Conservation (phyloP, 2,113 vertebrate genomes). For the Egretta garzetta region DNA sequence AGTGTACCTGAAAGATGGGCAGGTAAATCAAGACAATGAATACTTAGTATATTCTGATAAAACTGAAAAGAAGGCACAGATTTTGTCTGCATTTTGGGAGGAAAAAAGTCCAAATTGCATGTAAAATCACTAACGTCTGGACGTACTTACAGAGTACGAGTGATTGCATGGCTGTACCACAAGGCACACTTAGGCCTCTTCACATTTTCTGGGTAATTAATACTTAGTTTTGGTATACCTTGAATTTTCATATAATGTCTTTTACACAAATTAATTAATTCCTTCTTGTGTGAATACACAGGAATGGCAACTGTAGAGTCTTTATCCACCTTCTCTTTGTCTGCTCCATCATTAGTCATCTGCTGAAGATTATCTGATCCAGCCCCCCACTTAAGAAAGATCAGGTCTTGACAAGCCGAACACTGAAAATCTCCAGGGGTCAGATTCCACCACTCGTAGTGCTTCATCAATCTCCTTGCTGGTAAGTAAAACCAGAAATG, state of each 20-base stretch:
- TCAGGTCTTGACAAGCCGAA: neutral
- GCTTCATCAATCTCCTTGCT: neutral
- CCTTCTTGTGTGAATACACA: neutral
- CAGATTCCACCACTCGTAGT: neutral
- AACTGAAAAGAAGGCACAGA: neutral
- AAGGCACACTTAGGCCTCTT: neutral
- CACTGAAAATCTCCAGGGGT: neutral
- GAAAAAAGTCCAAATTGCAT: neutral
- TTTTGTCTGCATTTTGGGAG: neutral
- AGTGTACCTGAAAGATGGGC: neutral
- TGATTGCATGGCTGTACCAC: neutral
- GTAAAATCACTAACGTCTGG: neutral
- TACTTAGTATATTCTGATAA: neutral
- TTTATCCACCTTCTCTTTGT: neutral
- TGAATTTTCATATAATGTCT: neutral
- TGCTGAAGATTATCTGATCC: neutral
- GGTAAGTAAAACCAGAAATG: neutral
- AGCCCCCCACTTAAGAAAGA: neutral
- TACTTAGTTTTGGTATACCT: neutral
- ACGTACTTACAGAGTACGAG: neutral
- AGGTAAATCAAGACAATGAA: neutral
- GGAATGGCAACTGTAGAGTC: neutral
- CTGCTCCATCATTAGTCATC: neutral
- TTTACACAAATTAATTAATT: neutral
- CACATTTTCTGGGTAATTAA: neutral